phyloP scores from a whole-genome alignment of 2,888 invertebrate species.

The Philaethria dido region DNA sequence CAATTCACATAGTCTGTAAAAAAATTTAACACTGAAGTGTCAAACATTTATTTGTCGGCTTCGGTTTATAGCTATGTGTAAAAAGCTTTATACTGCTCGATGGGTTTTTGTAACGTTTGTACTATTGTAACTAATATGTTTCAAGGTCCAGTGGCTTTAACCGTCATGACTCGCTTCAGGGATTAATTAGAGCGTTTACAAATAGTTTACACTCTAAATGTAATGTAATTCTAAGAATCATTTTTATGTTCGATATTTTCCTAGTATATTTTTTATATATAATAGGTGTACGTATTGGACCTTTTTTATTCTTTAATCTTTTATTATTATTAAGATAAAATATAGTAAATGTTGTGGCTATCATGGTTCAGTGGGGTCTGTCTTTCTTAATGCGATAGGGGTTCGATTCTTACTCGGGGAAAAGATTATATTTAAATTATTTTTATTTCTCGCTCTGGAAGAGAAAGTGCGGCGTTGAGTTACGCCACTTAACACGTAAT shows the following conservation, averaged over 20 bases:
- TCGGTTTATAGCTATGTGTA: constrained; percentile 21
- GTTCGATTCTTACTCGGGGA: no score
- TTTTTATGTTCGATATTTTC: not conserved
- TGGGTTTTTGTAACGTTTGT: constrained; percentile 39
- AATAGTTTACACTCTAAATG: constrained; percentile 31
- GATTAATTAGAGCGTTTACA: constrained; percentile 43
- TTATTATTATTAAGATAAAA: not conserved
- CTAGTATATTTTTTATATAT: not conserved
- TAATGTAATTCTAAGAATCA: not conserved
- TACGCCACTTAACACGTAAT: no score
- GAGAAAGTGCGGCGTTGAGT: no score
- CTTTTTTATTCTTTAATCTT: not conserved
- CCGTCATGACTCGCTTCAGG: constrained; percentile 27
- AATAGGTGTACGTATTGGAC: no score
- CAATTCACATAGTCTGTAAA: not conserved
- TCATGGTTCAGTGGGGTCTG: no score
- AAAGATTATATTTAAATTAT: no score
- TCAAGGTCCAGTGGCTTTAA: constrained; percentile 26
- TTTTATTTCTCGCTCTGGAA: no score
- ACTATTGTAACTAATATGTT: constrained; percentile 26
- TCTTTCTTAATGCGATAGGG: no score
- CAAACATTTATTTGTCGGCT: constrained; percentile 25
- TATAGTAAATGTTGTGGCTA: no score
- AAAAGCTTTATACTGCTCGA: constrained; percentile 32
- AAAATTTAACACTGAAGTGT: constrained; percentile 7